These are phyloP conservation scores for Sebastes diploproa DNA, from an alignment of 2,797 vertebrate species.

Conservation along the genomic window DNA sequence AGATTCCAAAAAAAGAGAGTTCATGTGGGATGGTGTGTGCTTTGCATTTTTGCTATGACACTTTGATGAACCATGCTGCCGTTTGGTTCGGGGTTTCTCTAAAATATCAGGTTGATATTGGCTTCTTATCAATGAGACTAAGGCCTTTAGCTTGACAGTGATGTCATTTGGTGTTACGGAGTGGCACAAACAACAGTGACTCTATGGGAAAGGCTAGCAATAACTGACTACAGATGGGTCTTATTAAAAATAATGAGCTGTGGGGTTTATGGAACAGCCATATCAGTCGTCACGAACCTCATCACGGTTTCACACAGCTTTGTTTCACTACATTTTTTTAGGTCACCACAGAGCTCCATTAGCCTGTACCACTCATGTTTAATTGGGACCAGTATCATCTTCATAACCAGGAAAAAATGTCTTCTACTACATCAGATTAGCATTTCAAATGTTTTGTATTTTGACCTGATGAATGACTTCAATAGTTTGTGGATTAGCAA, in stretches of 20 bases:
- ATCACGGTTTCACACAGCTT: not conserved
- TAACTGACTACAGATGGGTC: not conserved
- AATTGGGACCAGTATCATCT: not conserved
- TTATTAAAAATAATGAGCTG: slow-evolving; percentile 34
- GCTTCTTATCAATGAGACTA: not conserved
- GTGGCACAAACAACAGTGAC: not conserved
- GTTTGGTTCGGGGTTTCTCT: not conserved
- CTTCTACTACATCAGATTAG: not conserved
- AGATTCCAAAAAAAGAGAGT: not conserved
- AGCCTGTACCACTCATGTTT: not conserved
- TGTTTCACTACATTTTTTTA: not conserved
- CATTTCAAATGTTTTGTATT: not conserved
- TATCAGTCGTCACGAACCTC: not conserved
- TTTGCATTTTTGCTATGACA: not conserved
- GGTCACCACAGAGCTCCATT: not conserved
- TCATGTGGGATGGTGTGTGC: not conserved
- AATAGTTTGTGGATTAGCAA: not conserved
- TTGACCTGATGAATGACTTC: not conserved
- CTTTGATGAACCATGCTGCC: not conserved
- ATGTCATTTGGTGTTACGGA: not conserved
- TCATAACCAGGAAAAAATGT: not conserved
- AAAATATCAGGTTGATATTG: not conserved
- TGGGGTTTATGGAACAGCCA: not conserved
- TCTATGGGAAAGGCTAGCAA: not conserved
- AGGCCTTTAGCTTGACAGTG: not conserved